These are phyloP conservation scores for Argynnis bischoffii DNA, from an alignment of 2,888 invertebrate genomes.

Conservation along the genomic window DNA sequence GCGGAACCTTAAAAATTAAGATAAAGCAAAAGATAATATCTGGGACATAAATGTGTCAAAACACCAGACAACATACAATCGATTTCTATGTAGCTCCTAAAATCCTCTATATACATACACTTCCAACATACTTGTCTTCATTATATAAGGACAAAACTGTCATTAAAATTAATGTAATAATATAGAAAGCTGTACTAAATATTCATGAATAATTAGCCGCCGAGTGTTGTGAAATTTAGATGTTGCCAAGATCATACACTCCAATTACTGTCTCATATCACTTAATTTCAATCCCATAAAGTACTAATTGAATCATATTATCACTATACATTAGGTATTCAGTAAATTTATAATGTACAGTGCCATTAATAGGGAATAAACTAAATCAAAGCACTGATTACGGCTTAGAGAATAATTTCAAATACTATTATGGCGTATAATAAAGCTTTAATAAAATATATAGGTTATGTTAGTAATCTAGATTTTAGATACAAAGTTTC, in stretches of 20 bases:
- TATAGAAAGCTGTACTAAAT: constrained; percentile 12
- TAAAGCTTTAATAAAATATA: too few species aligned
- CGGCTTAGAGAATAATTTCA: too few species aligned
- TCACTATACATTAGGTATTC: neutral
- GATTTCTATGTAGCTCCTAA: neutral
- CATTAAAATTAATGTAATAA: constrained; percentile 18
- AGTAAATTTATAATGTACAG: too few species aligned
- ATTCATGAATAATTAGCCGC: constrained; percentile 23
- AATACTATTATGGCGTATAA: too few species aligned
- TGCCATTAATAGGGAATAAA: too few species aligned
- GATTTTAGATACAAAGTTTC: too few species aligned
- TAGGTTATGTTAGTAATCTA: too few species aligned
- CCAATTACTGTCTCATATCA: constrained; percentile 23
- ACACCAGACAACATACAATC: neutral
- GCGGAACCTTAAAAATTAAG: too few species aligned
- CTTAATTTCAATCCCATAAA: constrained; percentile 20
- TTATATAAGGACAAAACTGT: neutral
- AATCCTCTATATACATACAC: neutral
- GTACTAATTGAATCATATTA: constrained; percentile 12
- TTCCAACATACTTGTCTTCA: neutral
- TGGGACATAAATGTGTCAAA: too few species aligned
- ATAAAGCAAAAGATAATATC: too few species aligned
- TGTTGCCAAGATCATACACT: constrained; percentile 13
- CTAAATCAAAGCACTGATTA: too few species aligned
- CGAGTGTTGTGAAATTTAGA: constrained; percentile 17